phyloP scores from a whole-genome alignment of 1,140 invertebrate species.

The Zaprionus inermis region DNA sequence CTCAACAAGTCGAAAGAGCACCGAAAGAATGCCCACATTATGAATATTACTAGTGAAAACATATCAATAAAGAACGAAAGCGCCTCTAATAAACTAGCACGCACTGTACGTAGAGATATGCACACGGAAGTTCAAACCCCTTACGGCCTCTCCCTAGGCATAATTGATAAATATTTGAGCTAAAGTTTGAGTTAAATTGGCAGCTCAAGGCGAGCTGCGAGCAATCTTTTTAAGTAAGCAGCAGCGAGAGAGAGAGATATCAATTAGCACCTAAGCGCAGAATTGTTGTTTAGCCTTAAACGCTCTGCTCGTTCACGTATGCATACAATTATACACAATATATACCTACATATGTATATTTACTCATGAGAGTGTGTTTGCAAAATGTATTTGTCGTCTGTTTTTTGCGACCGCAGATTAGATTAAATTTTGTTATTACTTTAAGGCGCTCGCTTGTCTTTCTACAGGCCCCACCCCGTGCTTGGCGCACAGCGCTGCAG shows the following conservation, averaged over 20 bases:
- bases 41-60: background rate
- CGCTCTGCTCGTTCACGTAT: background rate
- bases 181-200: slow-evolving; percentile 55
- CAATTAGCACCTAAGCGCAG: slow-evolving; percentile 75
- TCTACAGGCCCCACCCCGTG: slow-evolving; percentile 41
- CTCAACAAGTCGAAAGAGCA: slow-evolving; percentile 49
- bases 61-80: background rate
- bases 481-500: slow-evolving; percentile 8
- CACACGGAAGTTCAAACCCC: slow-evolving; percentile 39
- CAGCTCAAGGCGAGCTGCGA: slow-evolving; percentile 38
- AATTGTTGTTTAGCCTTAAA: slow-evolving; percentile 22
- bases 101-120: slow-evolving; percentile 22
- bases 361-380: slow-evolving; percentile 20
- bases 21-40: slow-evolving; percentile 29
- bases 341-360: slow-evolving; percentile 20
- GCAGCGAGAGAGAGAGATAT: slow-evolving; percentile 46
- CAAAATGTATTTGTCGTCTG: slow-evolving; percentile 37
- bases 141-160: background rate
- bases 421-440: slow-evolving; percentile 79
- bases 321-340: background rate
- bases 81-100: background rate
- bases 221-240: slow-evolving; percentile 33
- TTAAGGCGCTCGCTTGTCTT: slow-evolving; percentile 52
- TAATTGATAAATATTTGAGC: slow-evolving; percentile 47
- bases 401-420: slow-evolving; percentile 71